A percentile compares a stretch with the other conserved stretches of the same genome.
Conservation (phyloP, 1,140 invertebrate species). For the Holcopasites calliopsidis region DNA sequence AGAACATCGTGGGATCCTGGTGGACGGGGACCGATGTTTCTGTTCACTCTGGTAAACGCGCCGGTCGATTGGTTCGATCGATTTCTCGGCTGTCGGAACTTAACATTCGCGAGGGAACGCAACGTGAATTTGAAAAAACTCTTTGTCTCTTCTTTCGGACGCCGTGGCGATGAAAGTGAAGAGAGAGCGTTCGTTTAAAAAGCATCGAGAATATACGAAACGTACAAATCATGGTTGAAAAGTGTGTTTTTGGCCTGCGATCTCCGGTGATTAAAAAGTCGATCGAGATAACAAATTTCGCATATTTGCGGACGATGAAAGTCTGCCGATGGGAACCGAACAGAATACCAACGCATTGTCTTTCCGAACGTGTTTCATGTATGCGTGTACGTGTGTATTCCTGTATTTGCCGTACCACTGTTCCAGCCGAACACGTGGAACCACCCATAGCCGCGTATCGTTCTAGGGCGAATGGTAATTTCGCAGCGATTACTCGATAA, state of each 20-base stretch:
- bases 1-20: slow-evolving; percentile 6
- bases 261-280: slow-evolving; percentile 20
- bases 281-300: slow-evolving; percentile 32
- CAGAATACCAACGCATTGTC: slow-evolving; percentile 30
- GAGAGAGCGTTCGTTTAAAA: slow-evolving; percentile 14
- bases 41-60: not conserved
- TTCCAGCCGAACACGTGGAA: not conserved
- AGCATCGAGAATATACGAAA: not conserved
- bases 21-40: slow-evolving; percentile 1
- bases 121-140: slow-evolving; percentile 61
- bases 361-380: not conserved
- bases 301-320: slow-evolving; percentile 18
- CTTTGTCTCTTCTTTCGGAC: not conserved
- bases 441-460: slow-evolving; percentile 3
- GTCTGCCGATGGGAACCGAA: slow-evolving; percentile 59
- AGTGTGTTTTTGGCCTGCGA: slow-evolving; percentile 7
- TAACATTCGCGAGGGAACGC: slow-evolving; percentile 40
- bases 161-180: not conserved
- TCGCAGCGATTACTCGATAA: slow-evolving; percentile 55
- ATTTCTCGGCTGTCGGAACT: slow-evolving; percentile 11
- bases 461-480: slow-evolving; percentile 43
- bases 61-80: not conserved
- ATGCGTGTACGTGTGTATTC: not conserved
- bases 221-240: slow-evolving; percentile 22
- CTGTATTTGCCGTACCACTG: not conserved